Evolutionary conservation across 2,888 invertebrate species (phyloP).

Genomic region (Leptopilina drosophilae): DNA sequence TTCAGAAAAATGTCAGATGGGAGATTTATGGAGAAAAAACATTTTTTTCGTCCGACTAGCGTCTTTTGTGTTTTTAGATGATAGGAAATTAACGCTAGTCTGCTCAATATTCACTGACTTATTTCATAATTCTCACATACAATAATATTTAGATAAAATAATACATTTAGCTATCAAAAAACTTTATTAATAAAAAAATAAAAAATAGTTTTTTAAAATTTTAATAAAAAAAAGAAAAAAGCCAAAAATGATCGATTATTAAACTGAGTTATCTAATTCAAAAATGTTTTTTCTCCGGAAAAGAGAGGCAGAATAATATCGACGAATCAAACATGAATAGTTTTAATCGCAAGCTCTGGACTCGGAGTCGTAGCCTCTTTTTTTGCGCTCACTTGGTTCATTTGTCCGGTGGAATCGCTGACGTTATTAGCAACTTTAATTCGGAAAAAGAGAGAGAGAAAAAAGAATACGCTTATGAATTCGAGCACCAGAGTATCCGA

Average conservation of each 20-base stretch:
- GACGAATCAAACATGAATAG: slow-evolving; percentile 8
- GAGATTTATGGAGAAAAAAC: not conserved
- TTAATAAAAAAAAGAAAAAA: too few relatives aligned
- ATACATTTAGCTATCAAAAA: not conserved
- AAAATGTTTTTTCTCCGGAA: slow-evolving; percentile 25
- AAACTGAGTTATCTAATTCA: not conserved
- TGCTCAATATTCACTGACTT: not conserved
- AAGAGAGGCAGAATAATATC: slow-evolving; percentile 10
- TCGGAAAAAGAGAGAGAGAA: slow-evolving; percentile 21
- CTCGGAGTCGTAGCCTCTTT: slow-evolving; percentile 30
- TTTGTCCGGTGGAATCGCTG: slow-evolving; percentile 27
- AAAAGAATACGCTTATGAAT: slow-evolving; percentile 31
- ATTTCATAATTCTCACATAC: not conserved
- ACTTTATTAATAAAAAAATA: not conserved
- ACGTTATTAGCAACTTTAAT: slow-evolving; percentile 34
- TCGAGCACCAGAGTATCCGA: slow-evolving; percentile 34
- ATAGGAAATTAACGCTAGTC: too few relatives aligned
- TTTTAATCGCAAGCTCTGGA: slow-evolving; percentile 35
- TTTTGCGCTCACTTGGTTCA: slow-evolving; percentile 20
- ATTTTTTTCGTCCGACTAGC: too few relatives aligned
- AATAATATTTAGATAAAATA: not conserved
- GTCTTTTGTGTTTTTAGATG: too few relatives aligned
- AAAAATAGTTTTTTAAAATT: not conserved
- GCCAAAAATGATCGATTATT: too few relatives aligned
- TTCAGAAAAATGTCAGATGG: slow-evolving; percentile 10